Conservation (phyloP, 2,113 vertebrate species). For the Poeciliopsis occidentalis region DNA sequence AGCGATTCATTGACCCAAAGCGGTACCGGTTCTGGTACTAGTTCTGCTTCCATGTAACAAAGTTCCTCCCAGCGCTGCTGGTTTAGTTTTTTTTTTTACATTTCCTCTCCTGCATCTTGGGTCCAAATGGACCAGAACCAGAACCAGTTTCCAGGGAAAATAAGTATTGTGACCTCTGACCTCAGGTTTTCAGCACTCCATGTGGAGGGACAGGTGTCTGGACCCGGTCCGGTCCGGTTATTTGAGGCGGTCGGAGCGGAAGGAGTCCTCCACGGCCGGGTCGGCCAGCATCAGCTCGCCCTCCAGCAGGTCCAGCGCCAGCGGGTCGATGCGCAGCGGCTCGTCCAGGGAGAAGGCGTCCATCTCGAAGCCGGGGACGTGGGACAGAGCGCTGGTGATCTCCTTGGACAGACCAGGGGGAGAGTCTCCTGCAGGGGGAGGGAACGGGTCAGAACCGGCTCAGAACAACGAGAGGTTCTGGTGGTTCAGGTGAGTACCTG, state of each 20-base stretch:
- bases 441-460: background rate
- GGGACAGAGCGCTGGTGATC: constrained; percentile 87
- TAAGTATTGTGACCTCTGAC: background rate
- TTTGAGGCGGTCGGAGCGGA: constrained; percentile 90
- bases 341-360: constrained; percentile 85
- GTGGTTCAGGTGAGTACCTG: constrained; percentile 10
- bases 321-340: constrained; percentile 85
- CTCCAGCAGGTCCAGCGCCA: constrained; percentile 91
- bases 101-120: background rate
- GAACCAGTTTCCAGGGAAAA: background rate
- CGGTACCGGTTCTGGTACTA: too few species aligned
- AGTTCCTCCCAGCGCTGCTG: constrained; percentile 21
- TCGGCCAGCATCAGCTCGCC: constrained; percentile 89
- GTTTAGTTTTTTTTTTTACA: background rate
- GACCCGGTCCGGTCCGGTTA: constrained; percentile 57
- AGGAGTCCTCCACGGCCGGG: constrained; percentile 90
- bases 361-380: constrained; percentile 91
- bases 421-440: constrained; percentile 78
- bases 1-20: too few species aligned
- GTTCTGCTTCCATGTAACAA: background rate
- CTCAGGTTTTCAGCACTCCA: background rate
- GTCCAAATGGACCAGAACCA: background rate
- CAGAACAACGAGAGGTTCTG: background rate
- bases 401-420: constrained; percentile 89
- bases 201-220: too few species aligned